These are phyloP conservation scores for Aythya fuligula DNA, from an alignment of 2,797 vertebrate species.

Conservation along the genomic window DNA sequence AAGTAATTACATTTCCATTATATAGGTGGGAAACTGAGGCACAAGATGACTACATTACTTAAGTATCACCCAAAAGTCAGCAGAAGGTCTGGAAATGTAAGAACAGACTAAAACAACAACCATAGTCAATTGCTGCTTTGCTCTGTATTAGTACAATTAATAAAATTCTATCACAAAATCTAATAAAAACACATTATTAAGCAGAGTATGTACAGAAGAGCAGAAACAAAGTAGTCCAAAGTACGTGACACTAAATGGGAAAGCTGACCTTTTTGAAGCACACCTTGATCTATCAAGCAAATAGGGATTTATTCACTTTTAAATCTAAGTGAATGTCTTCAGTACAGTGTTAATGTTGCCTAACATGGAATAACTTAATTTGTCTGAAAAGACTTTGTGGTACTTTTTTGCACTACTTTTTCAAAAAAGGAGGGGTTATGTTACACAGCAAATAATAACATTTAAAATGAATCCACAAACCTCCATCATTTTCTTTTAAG, in stretches of 20 bases:
- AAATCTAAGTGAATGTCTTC: not conserved
- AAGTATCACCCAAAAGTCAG: not conserved
- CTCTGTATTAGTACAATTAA: not conserved
- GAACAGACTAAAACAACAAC: not conserved
- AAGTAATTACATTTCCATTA: not conserved
- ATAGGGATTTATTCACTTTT: not conserved
- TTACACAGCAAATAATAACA: not conserved
- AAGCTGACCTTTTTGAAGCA: not conserved
- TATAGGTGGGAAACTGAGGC: not conserved
- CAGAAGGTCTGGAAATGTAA: not conserved
- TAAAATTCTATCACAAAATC: not conserved
- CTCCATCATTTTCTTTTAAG: conserved; percentile 67
- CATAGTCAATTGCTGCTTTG: not conserved
- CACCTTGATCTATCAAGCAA: not conserved
- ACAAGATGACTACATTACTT: not conserved
- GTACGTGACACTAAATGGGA: not conserved
- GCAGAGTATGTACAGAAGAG: not conserved
- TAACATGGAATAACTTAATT: not conserved
- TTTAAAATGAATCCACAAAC: conserved; percentile 67
- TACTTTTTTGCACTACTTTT: not conserved
- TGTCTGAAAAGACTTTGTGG: not conserved
- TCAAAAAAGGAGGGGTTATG: not conserved
- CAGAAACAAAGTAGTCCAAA: not conserved
- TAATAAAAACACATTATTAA: not conserved
- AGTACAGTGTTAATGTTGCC: not conserved